Evolutionary conservation across 2,113 vertebrate species (phyloP).

Genomic region (Catharus fuscescens): DNA sequence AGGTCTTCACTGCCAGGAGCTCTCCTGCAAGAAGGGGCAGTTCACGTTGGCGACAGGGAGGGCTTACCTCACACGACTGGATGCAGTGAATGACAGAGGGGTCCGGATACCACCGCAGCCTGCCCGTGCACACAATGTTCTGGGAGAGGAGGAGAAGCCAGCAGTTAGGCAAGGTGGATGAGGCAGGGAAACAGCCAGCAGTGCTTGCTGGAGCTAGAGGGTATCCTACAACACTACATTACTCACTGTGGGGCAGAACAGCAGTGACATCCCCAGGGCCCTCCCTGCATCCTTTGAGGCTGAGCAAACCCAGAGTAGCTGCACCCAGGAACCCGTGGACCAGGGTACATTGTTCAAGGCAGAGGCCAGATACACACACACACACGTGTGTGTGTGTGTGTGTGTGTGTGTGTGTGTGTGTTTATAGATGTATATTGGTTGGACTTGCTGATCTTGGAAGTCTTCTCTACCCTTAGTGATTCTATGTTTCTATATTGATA

Average conservation of each 20-base stretch:
- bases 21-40: neutral
- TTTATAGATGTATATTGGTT: neutral
- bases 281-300: neutral
- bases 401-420: fast-evolving
- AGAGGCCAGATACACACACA: neutral
- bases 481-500: neutral
- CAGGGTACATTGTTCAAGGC: neutral
- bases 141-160: constrained; percentile 53
- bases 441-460: neutral
- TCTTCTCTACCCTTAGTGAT: neutral
- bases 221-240: neutral
- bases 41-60: fast-evolving
- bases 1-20: neutral
- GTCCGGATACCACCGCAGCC: constrained; percentile 88
- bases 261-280: neutral
- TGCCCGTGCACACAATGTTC: constrained; percentile 92
- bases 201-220: neutral
- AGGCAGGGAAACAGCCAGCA: neutral
- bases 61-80: constrained; percentile 92
- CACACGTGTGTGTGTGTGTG: too few species aligned
- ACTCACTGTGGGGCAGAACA: neutral
- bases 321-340: neutral
- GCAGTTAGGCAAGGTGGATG: neutral
- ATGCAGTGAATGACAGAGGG: constrained; percentile 88
- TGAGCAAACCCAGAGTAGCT: neutral